These are phyloP conservation scores for Apamea sordens DNA, from an alignment of 2,888 invertebrate genomes.

Conservation along the genomic window DNA sequence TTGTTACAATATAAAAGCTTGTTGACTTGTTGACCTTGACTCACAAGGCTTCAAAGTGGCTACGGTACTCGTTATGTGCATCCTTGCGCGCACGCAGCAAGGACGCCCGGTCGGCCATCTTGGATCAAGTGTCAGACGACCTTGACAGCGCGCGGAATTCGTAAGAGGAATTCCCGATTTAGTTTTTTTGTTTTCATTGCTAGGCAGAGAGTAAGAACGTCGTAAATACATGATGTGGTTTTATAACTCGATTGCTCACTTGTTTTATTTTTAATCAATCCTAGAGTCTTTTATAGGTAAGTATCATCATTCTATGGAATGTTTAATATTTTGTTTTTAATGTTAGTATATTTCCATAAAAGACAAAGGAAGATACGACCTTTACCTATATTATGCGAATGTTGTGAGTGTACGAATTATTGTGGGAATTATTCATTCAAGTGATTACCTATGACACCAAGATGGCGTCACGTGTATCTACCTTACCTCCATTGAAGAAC, in stretches of 20 bases:
- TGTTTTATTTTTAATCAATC: neutral
- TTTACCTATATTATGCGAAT: constrained; percentile 10
- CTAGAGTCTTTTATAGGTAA: neutral
- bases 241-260: constrained; percentile 1
- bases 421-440: neutral
- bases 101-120: constrained; percentile 67
- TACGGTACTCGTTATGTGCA: constrained; percentile 45
- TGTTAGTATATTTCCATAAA: constrained; percentile 20
- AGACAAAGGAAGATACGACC: neutral
- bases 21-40: constrained; percentile 62
- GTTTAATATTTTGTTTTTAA: neutral
- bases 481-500: neutral
- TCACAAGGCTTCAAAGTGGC: constrained; percentile 53
- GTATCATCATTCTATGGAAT: constrained; percentile 10
- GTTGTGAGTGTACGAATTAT: neutral
- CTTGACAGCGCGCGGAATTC: constrained; percentile 68
- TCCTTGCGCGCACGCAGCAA: constrained; percentile 61
- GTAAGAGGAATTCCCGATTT: constrained; percentile 58
- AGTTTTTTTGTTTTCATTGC: constrained; percentile 32
- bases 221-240: constrained; percentile 1
- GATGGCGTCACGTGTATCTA: neutral
- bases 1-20: too few relatives aligned
- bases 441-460: neutral
- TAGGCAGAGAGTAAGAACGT: neutral
- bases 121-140: constrained; percentile 67